Percentiles rank a stretch among this genome's conserved stretches.
Conservation (phyloP, 2,113 vertebrate species). For the Syngnathus floridae region DNA sequence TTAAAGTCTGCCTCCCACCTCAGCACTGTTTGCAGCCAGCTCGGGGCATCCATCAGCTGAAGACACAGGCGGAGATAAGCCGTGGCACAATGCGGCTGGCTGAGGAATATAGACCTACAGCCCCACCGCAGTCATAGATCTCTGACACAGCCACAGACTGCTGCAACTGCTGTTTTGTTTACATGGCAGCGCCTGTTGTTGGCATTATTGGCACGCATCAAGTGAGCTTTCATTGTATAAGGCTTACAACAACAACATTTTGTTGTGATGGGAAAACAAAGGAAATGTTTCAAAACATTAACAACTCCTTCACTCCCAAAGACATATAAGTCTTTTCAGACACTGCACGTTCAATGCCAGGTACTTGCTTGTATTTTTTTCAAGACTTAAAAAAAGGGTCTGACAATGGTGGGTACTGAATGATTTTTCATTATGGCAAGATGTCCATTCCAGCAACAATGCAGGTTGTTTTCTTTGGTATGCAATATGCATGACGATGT, state of each 20-base stretch:
- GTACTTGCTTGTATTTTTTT: no score
- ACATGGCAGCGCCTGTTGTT: conserved; percentile 63
- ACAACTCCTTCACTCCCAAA: no score
- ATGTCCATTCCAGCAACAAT: no score
- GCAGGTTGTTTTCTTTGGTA: no score
- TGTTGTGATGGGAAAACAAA: neutral
- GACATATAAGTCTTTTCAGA: no score
- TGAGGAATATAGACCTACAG: conserved; percentile 50
- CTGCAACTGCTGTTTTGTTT: conserved; percentile 37
- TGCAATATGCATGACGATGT: neutral
- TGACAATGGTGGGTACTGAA: no score
- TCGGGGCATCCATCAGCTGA: conserved; percentile 60
- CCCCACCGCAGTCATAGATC: conserved; percentile 53
- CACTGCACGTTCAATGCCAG: no score
- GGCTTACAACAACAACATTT: neutral
- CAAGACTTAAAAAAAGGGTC: no score
- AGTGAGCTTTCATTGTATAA: neutral
- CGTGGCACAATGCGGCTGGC: conserved; percentile 46
- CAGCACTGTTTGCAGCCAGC: conserved; percentile 28
- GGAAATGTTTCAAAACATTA: neutral
- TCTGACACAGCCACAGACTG: conserved; percentile 43
- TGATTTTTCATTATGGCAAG: no score
- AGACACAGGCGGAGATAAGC: conserved; percentile 64
- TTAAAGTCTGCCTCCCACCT: neutral
- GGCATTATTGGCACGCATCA: conserved; percentile 23